Percentiles rank a stretch among this genome's conserved stretches.
Evolutionary conservation across 2,113 vertebrate genomes (phyloP).

Genomic region (Paralichthys olivaceus): DNA sequence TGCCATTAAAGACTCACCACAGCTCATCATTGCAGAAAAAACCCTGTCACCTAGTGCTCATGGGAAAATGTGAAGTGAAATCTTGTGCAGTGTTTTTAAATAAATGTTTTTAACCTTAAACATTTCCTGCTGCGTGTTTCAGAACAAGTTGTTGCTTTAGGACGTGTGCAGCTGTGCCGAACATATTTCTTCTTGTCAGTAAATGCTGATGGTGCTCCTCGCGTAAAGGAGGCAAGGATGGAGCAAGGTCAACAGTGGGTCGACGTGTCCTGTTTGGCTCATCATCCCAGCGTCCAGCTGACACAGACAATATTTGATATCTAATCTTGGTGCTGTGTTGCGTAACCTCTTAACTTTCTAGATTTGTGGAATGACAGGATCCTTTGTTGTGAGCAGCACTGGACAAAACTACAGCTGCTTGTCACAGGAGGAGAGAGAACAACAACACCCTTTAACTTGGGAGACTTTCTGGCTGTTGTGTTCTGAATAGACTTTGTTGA

Average conservation of each 20-base stretch:
- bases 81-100: constrained; percentile 52
- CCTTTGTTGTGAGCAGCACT: background rate
- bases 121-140: background rate
- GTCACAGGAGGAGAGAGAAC: background rate
- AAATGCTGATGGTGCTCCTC: constrained; percentile 43
- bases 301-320: constrained; percentile 61
- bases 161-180: background rate
- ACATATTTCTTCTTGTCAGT: background rate
- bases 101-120: constrained; percentile 66
- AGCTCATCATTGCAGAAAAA: background rate
- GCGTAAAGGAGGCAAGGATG: background rate
- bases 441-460: background rate
- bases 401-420: background rate
- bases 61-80: constrained; percentile 14
- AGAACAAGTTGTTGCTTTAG: background rate
- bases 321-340: constrained; percentile 11
- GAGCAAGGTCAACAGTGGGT: constrained; percentile 49
- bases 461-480: background rate
- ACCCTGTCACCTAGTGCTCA: background rate
- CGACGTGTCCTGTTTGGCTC: constrained; percentile 50
- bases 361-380: background rate
- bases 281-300: constrained; percentile 42
- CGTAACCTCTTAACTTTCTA: background rate
- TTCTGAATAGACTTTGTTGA: background rate
- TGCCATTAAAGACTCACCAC: background rate